phyloP scores from a whole-genome alignment of 2,113 vertebrate genomes.

The Callopanchax toddi region DNA sequence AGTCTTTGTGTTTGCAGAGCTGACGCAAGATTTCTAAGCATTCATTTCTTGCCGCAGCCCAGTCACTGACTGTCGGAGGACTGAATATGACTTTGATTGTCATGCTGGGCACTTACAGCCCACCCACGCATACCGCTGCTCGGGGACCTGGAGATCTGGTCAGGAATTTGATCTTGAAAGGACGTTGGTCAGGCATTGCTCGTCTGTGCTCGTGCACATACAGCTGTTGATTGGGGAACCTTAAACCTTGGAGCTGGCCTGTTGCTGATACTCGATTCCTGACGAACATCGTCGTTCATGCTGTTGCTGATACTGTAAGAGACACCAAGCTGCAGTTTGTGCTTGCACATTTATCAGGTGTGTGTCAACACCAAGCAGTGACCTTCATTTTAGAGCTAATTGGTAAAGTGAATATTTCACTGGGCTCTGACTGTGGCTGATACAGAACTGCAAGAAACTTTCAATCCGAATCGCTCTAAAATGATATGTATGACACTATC shows the following conservation, averaged over 20 bases:
- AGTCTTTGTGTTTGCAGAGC: constrained; percentile 51
- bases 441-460: too few species aligned
- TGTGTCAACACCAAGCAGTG: not conserved
- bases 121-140: constrained; percentile 4
- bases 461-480: too few species aligned
- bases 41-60: constrained; percentile 20
- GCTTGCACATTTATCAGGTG: constrained; percentile 19
- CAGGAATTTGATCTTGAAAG: constrained; percentile 54
- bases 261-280: not conserved
- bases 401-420: too few species aligned
- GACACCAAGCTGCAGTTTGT: not conserved
- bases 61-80: not conserved
- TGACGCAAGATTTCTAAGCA: constrained; percentile 45
- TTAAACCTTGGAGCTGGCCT: not conserved
- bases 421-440: too few species aligned
- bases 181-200: constrained; percentile 31
- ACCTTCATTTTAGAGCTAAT: too few species aligned
- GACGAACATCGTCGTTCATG: too few species aligned
- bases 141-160: constrained; percentile 21
- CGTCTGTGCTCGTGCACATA: constrained; percentile 6
- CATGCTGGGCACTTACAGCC: constrained; percentile 43
- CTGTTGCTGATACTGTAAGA: not conserved
- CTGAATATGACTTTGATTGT: constrained; percentile 51
- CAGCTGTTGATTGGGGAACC: constrained; percentile 14
- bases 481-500: too few species aligned